Percentiles rank a stretch among this genome's conserved stretches.
Evolutionary conservation across 2,888 invertebrate species (phyloP).

Genomic region (Pandemis heparana): DNA sequence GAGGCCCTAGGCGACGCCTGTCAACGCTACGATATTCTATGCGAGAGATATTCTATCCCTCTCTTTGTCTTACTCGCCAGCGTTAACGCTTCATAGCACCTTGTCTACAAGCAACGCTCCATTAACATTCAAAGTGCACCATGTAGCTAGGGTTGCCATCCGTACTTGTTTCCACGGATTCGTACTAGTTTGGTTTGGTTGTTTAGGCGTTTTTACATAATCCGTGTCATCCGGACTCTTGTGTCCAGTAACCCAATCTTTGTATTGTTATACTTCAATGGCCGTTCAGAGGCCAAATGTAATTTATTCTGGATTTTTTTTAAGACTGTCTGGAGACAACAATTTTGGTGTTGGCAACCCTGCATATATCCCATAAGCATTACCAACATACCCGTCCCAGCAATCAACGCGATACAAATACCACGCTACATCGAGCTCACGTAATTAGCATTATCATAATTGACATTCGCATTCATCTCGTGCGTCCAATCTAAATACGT

Average conservation of each 20-base stretch:
- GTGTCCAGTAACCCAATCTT: too few relatives aligned
- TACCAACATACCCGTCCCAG: conserved; percentile 18
- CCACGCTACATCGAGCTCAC: conserved; percentile 49
- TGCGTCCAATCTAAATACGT: conserved; percentile 50
- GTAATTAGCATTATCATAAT: conserved; percentile 56
- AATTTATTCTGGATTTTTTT: too few relatives aligned
- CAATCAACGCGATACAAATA: conserved; percentile 37
- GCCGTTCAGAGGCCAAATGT: too few relatives aligned
- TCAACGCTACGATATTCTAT: too few relatives aligned
- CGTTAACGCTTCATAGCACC: not conserved
- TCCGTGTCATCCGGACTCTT: too few relatives aligned
- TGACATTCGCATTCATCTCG: conserved; percentile 49
- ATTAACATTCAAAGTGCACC: conserved; percentile 7
- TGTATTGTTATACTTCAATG: too few relatives aligned
- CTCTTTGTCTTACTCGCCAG: not conserved
- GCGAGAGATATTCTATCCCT: not conserved
- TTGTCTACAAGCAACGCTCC: conserved; percentile 2
- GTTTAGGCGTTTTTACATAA: too few relatives aligned
- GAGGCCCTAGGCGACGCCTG: too few relatives aligned
- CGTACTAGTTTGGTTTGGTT: too few relatives aligned
- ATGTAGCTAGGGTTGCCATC: too few relatives aligned
- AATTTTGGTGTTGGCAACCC: too few relatives aligned
- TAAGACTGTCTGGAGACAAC: accelerated
- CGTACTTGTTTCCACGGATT: too few relatives aligned
- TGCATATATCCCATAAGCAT: conserved; percentile 20